Percentiles rank a stretch among this genome's conserved stretches.
Conservation (phyloP, 2,888 invertebrate species). For the Lithosia quadra region DNA sequence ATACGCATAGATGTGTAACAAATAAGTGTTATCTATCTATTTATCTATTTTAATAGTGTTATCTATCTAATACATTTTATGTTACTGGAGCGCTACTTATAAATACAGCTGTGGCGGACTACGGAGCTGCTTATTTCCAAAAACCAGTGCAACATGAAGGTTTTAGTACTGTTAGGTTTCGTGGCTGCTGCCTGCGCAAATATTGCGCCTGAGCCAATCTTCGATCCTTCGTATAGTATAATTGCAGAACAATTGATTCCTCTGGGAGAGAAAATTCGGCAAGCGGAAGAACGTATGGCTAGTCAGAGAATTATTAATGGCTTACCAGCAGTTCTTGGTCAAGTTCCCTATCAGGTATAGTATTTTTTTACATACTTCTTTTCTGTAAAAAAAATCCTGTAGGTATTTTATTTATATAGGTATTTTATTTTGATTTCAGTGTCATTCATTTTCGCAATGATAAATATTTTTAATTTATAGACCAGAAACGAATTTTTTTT, state of each 20-base stretch:
- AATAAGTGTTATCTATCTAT: too few relatives aligned
- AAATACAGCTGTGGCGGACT: not conserved
- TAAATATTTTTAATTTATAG: too few relatives aligned
- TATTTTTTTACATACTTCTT: not conserved
- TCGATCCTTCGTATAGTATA: not conserved
- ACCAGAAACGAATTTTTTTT: too few relatives aligned
- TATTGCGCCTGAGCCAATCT: not conserved
- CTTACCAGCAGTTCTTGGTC: not conserved
- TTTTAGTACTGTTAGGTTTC: slow-evolving; percentile 14
- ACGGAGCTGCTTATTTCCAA: not conserved
- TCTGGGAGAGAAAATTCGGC: slow-evolving; percentile 8
- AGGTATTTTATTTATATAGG: not conserved
- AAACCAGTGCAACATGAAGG: slow-evolving; percentile 13
- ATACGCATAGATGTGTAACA: too few relatives aligned
- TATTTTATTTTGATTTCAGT: too few relatives aligned
- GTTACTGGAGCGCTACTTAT: not conserved
- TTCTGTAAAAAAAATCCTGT: not conserved
- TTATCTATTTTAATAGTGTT: not conserved
- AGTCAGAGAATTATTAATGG: slow-evolving; percentile 5
- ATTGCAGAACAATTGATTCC: slow-evolving; percentile 11
- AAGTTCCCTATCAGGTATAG: slow-evolving; percentile 3
- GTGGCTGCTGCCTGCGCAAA: slow-evolving; percentile 6
- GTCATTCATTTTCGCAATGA: too few relatives aligned
- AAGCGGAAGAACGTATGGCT: not conserved
- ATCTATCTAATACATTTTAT: not conserved